These are phyloP conservation scores for Mesoclemmys tuberculata DNA, from an alignment of 2,113 vertebrate species.

Conservation along the genomic window DNA sequence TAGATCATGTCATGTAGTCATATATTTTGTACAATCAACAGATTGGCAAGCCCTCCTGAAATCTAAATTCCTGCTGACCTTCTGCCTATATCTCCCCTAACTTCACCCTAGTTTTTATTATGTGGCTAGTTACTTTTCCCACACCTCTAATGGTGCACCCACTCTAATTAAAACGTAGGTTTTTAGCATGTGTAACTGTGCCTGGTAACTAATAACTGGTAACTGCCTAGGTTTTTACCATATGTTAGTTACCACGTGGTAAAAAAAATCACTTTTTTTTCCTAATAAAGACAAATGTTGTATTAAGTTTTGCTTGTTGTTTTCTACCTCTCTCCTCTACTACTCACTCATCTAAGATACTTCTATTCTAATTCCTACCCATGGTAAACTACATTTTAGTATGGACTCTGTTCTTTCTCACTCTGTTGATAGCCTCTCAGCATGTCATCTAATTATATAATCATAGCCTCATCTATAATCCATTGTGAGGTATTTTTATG, in stretches of 20 bases:
- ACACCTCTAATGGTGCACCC: neutral
- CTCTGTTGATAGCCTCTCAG: neutral
- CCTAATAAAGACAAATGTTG: rapidly evolving
- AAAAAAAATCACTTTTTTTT: neutral
- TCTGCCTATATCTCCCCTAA: neutral
- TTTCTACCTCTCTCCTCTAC: neutral
- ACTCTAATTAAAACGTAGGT: neutral
- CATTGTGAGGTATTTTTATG: neutral
- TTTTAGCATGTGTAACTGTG: neutral
- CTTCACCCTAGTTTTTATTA: neutral
- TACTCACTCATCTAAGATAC: rapidly evolving
- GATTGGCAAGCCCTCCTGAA: neutral
- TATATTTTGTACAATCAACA: neutral
- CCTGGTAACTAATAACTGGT: neutral
- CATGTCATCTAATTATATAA: neutral
- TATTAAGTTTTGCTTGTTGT: neutral
- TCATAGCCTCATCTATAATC: neutral
- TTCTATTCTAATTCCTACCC: rapidly evolving
- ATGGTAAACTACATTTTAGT: neutral
- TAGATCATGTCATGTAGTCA: neutral
- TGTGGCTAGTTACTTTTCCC: neutral
- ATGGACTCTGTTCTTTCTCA: neutral
- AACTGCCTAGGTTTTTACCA: neutral
- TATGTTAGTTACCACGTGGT: neutral
- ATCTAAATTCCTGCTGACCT: neutral